Evolutionary conservation across 2,113 vertebrate species (phyloP).

Genomic region (Apteryx owenii): DNA sequence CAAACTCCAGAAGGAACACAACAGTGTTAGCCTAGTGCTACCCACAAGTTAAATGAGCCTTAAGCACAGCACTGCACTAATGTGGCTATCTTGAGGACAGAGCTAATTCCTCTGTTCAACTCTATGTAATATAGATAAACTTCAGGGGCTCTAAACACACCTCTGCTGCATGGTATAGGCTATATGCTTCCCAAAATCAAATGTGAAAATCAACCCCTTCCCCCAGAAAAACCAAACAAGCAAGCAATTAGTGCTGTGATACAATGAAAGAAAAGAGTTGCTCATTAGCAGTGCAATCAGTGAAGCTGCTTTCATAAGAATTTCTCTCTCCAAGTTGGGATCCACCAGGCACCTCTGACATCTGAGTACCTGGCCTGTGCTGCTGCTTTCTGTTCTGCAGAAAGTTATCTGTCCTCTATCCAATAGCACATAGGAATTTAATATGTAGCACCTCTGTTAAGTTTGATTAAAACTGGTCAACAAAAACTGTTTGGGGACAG

Average conservation of each 20-base stretch:
- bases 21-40: not conserved
- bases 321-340: not conserved
- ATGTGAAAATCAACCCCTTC: not conserved
- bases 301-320: not conserved
- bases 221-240: not conserved
- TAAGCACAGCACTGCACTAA: not conserved
- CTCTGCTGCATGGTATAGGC: not conserved
- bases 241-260: not conserved
- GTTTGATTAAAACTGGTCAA: not conserved
- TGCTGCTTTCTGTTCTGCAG: not conserved
- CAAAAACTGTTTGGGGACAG: not conserved
- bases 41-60: not conserved
- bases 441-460: not conserved
- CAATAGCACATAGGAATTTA: not conserved
- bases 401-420: not conserved
- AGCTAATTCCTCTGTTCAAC: not conserved
- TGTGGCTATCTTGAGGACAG: not conserved
- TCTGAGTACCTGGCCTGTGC: not conserved
- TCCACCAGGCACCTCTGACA: not conserved
- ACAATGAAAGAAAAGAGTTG: not conserved
- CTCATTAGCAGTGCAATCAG: not conserved
- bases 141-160: not conserved
- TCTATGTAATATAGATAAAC: not conserved
- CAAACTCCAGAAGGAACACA: not conserved
- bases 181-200: not conserved